Base-by-base conservation (phyloP, 2,888 invertebrate genomes). In the Eulithis testata region DNA sequence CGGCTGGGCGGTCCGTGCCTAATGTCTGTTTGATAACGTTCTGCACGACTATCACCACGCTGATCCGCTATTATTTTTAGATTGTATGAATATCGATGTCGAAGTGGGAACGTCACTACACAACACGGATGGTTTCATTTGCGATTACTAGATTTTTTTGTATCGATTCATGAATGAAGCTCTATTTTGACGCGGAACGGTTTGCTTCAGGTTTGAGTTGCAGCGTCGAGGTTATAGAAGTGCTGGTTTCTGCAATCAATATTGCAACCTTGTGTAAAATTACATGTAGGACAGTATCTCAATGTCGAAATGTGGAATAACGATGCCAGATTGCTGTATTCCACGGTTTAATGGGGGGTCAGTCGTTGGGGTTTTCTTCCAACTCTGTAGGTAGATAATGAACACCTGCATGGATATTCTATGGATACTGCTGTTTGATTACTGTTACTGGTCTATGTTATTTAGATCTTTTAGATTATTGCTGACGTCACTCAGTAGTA, bases 1-100 rank as follows among this genome's bases (percentile, higher is more conserved):
- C 21, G 49, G 47, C 47, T 14, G 47, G 53, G 60, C 73, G 75
- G 75, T 73, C 73, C 77, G 83, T 78, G 70, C 80, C 85, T 89
- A 87, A 88, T 88, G 82, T 87, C 85, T 86, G 84, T 87, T 84
- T 89, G 87, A 89, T 90, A 88, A 87, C 85, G 82, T 73, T 73
- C 58, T 60, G 69, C 71, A 64, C 72, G 78, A 66, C 74, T 70
- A 63, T 58, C 60, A 54, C 63, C 73, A 73, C 73, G 74, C 73
- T 79, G 81, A 50, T 77, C 81, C 73, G 80, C 79, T 79, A 86
- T 89, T 90, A 91, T 89, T 90, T 90, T 90, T 90, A 89, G 89
- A 87, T 76, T 69, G 65, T 77, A 76, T 80, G 77, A 73, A 75
- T 71, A 68, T 76, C 74, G 65, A 76, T 73, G 78, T 71, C 58